phyloP scores from a whole-genome alignment of 2,797 vertebrate genomes.

The Gadopsis marmoratus region DNA sequence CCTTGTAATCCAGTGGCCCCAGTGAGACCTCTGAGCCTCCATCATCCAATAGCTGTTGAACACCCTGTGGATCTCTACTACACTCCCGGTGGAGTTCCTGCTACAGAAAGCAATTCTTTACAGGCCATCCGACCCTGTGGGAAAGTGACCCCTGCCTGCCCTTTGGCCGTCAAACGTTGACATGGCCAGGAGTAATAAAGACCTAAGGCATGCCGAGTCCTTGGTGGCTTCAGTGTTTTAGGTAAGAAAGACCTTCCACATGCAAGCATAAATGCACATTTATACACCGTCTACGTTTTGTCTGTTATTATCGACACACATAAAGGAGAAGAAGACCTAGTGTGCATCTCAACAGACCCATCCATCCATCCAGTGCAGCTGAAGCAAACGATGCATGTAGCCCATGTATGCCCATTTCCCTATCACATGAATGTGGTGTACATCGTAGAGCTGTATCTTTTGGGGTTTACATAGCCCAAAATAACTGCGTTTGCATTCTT shows the following conservation, averaged over 20 bases:
- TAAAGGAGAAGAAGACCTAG: neutral
- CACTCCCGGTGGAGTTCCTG: conserved; percentile 1
- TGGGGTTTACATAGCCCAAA: too few relatives aligned
- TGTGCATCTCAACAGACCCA: conserved; percentile 6
- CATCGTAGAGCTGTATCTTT: too few relatives aligned
- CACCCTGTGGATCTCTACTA: neutral
- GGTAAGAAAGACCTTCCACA: neutral
- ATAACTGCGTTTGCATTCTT: too few relatives aligned
- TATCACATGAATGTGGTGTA: neutral
- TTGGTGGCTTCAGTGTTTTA: neutral
- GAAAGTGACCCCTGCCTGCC: neutral
- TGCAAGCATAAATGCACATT: neutral
- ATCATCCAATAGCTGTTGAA: neutral
- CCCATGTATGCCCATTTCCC: conserved; percentile 20
- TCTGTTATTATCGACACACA: neutral
- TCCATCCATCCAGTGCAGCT: neutral
- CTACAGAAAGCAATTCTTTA: conserved; percentile 3
- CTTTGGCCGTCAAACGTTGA: conserved; percentile 37
- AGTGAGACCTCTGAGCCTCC: conserved; percentile 6
- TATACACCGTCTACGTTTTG: neutral
- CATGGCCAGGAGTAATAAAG: neutral
- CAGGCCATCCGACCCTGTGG: neutral
- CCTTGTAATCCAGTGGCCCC: conserved; percentile 2
- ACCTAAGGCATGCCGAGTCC: neutral
- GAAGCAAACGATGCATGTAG: conserved; percentile 18